These are phyloP conservation scores for Trichogramma pretiosum DNA, from an alignment of 1,140 invertebrate species.

Conservation along the genomic window DNA sequence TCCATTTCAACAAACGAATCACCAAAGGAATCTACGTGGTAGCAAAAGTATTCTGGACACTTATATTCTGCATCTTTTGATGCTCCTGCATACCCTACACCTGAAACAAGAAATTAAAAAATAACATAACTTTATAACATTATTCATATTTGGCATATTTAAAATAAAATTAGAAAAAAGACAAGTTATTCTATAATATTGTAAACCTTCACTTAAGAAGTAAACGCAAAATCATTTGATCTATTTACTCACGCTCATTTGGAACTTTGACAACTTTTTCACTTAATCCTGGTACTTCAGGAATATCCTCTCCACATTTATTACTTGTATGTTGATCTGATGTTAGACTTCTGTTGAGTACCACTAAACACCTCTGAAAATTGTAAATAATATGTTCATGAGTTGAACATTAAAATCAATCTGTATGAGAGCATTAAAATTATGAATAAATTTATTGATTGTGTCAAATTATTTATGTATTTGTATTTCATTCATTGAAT, in stretches of 20 bases:
- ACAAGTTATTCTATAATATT: too few species aligned
- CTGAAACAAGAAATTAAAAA: conserved; percentile 23
- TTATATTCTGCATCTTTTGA: conserved; percentile 67
- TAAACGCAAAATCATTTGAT: too few species aligned
- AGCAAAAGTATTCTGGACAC: conserved; percentile 80
- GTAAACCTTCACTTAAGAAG: conserved; percentile 3
- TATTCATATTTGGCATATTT: too few species aligned
- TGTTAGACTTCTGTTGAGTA: background rate
- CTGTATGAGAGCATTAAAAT: too few species aligned
- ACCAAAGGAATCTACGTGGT: conserved; percentile 67
- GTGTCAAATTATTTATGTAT: too few species aligned
- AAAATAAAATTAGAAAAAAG: too few species aligned
- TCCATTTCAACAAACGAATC: conserved; percentile 80
- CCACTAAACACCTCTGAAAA: conserved; percentile 7
- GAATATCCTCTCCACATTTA: too few species aligned
- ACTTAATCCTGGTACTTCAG: conserved; percentile 56
- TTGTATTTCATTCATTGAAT: too few species aligned
- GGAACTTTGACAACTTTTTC: conserved; percentile 51
- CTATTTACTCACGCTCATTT: conserved; percentile 36
- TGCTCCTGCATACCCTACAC: conserved; percentile 64
- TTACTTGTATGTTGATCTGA: background rate
- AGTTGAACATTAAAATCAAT: too few species aligned
- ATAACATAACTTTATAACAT: too few species aligned
- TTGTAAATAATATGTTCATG: background rate
- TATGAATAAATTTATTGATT: too few species aligned